phyloP scores from a whole-genome alignment of 2,888 invertebrate species.

The Acanthosepion esculentum region DNA sequence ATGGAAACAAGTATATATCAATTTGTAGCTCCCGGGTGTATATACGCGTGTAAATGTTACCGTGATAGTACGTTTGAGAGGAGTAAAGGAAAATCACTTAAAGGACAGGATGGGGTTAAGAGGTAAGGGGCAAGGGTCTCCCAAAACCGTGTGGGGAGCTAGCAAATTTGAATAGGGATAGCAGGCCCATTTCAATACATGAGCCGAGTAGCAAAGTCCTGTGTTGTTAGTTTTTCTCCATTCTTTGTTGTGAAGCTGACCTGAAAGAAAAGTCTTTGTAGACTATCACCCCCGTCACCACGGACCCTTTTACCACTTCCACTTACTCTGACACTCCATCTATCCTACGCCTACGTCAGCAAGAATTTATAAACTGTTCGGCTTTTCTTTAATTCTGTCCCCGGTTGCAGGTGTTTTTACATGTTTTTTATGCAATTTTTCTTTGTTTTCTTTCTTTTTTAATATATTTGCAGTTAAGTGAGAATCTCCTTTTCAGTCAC shows the following conservation, averaged over 20 bases:
- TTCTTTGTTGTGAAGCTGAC: slow-evolving; percentile 16
- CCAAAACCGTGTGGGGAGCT: neutral
- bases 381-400: neutral
- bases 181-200: slow-evolving; percentile 17
- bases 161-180: slow-evolving; percentile 18
- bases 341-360: neutral
- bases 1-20: neutral
- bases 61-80: neutral
- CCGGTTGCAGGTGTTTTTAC: neutral
- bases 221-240: slow-evolving; percentile 12
- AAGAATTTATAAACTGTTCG: neutral
- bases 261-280: slow-evolving; percentile 33
- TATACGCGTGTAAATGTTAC: neutral
- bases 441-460: neutral
- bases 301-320: neutral
- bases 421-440: neutral
- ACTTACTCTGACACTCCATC: neutral
- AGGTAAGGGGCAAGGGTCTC: slow-evolving; percentile 17
- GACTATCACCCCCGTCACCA: neutral
- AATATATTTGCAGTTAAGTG: slow-evolving; percentile 18
- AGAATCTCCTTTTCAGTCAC: neutral
- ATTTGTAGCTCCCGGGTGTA: slow-evolving; percentile 8
- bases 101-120: neutral
- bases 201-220: neutral
- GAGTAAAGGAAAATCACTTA: slow-evolving; percentile 17